Base-by-base conservation (phyloP, 2,888 invertebrate genomes). In the Dascillus cervinus region DNA sequence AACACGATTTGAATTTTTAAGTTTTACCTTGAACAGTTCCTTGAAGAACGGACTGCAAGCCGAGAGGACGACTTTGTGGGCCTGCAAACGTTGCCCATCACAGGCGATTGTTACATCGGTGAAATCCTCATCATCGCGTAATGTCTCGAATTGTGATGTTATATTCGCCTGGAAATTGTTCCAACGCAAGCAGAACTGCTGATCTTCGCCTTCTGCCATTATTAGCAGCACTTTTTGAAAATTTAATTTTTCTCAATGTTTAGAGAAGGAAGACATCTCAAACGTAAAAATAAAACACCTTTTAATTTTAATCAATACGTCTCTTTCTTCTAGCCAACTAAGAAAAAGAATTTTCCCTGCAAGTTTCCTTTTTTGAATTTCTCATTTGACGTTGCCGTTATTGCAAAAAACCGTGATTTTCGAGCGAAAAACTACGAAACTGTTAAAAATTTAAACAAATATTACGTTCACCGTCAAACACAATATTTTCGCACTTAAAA, bases 141-240 rank as follows among this genome's bases (percentile, higher is more conserved):
- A 72, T 59, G 82, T 77, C 70, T 84, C 85, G 71, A 87, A 85
- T 67, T 86, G 85, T 65, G 83, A 81, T 60, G 85, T 82, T 66
- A 87, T 82, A 70, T 86, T 86, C 50, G 83, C 82, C 73, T 84
- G 84, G 73, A 82, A 83, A 73, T 86, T 85, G 73, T 87, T 86
- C 87, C 87, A 87, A 71, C 85, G 77, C 69, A 87, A 76, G 75
- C 86, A 86, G 71, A 85, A 86, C 72, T 85, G 85, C 73, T 86
- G 86, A 70, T 82, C 82, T 65, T 75, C 76, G 65, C 69, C 70
- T 68, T 70, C 46, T 39, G 55, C 53, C 58, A 58, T 60, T 32
- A 15, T 42, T 33, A 11, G 9, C 29, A 32, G 21, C 29, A 31
- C 35, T 27, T 34, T 28, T 17, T 13, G 23, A 26, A 29, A 41